Evolutionary conservation across 2,113 vertebrate species (phyloP).

Genomic region (Etia nguti): DNA sequence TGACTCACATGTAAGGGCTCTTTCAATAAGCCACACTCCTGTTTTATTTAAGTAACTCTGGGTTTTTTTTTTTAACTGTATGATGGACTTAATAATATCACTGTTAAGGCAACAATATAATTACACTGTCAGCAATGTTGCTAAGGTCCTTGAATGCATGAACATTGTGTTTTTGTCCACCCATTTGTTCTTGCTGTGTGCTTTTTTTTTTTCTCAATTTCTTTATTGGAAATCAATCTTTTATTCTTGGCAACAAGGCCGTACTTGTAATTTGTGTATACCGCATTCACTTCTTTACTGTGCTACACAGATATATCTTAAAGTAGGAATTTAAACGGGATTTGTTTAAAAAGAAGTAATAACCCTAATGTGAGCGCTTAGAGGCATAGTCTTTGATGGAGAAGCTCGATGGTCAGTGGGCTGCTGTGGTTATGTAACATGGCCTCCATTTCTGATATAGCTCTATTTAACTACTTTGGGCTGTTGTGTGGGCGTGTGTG

Average conservation of each 20-base stretch:
- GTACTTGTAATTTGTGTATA: neutral
- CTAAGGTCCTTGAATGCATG: neutral
- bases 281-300: neutral
- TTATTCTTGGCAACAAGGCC: neutral
- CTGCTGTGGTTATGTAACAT: neutral
- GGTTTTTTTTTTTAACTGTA: neutral
- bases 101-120: neutral
- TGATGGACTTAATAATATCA: neutral
- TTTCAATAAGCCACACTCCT: neutral
- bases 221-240: neutral
- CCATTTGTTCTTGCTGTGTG: neutral
- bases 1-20: neutral
- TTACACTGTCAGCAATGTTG: neutral
- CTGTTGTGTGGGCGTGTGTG: neutral
- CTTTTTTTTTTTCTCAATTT: neutral
- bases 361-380: neutral
- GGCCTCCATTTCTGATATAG: neutral
- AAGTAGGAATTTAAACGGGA: neutral
- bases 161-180: neutral
- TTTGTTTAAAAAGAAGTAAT: neutral
- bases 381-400: slow-evolving; percentile 1
- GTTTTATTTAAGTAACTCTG: neutral
- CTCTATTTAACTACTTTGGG: neutral
- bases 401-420: neutral
- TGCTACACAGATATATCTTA: neutral